Conservation (phyloP, 1,140 invertebrate genomes). For the Drosophila tsacasi region DNA sequence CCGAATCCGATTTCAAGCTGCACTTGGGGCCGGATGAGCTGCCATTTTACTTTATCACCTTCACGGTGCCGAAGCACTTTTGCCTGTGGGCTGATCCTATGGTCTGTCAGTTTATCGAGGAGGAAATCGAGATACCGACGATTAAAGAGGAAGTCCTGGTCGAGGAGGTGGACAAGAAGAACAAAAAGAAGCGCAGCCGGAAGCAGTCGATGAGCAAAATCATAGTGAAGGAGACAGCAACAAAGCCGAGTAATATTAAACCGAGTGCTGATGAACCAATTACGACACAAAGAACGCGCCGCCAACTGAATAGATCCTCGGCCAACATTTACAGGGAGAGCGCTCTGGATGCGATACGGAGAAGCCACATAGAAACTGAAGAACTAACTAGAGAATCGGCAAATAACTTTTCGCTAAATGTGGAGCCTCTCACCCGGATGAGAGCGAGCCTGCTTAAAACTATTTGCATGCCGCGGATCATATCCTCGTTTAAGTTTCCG, state of each 20-base stretch:
- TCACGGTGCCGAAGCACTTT: constrained; percentile 60
- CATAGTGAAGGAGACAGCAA: too few species aligned
- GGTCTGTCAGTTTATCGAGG: constrained; percentile 65
- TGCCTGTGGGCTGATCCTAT: constrained; percentile 62
- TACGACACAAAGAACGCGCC: rapidly evolving
- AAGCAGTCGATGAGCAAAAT: not conserved
- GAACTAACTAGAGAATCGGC: rapidly evolving
- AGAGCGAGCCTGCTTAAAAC: constrained; percentile 21
- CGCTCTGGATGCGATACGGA: not conserved
- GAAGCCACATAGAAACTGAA: not conserved
- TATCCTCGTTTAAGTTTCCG: constrained; percentile 77
- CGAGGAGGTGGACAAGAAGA: not conserved
- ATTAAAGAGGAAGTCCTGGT: not conserved
- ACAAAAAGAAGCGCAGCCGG: constrained; percentile 2
- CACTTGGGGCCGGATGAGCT: constrained; percentile 30
- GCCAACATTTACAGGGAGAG: constrained; percentile 34
- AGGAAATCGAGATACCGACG: constrained; percentile 13
- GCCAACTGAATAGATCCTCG: too few species aligned
- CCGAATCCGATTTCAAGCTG: constrained; percentile 3
- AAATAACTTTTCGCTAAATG: constrained; percentile 32
- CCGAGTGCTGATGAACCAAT: not conserved
- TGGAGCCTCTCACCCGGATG: not conserved
- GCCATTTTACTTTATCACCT: constrained; percentile 55
- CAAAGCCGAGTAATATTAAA: not conserved
- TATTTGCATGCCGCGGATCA: constrained; percentile 54